Conservation (phyloP, 2,888 invertebrate genomes). For the Phortica okadai region DNA sequence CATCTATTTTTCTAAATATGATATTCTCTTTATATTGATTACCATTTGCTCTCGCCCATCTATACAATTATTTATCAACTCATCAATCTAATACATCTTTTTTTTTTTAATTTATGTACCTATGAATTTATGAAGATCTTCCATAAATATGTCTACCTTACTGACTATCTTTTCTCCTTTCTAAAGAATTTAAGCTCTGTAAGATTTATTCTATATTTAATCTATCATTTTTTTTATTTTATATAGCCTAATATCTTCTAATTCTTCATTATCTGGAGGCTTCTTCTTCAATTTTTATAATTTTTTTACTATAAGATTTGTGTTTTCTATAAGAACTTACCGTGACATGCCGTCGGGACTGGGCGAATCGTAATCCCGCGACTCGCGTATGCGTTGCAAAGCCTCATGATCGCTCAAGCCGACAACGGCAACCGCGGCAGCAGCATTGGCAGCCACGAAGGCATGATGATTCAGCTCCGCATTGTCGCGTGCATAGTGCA, state of each 20-base stretch:
- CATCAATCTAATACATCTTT: neutral
- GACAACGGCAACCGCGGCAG: conserved; percentile 59
- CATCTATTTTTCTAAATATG: too few relatives aligned
- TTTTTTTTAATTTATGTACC: neutral
- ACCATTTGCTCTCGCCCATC: neutral
- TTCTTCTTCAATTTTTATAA: too few relatives aligned
- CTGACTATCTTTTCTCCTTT: too few relatives aligned
- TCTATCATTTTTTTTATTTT: too few relatives aligned
- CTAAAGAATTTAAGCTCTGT: too few relatives aligned
- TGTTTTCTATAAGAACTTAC: conserved; percentile 53
- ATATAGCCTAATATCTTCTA: too few relatives aligned
- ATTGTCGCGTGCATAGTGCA: conserved; percentile 69
- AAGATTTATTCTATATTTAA: too few relatives aligned
- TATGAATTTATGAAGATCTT: neutral
- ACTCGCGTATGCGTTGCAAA: conserved; percentile 73
- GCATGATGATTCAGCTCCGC: conserved; percentile 63
- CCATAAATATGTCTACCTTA: too few relatives aligned
- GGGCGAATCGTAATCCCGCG: conserved; percentile 74
- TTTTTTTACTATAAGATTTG: neutral
- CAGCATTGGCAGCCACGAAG: conserved; percentile 64
- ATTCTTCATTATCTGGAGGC: too few relatives aligned
- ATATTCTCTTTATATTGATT: neutral
- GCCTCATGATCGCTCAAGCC: conserved; percentile 75
- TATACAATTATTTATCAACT: neutral
- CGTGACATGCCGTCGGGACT: conserved; percentile 77